Evolutionary conservation across 64 coral and sea anemone species (phyloP), one percentile per base, ranked within the genome.

Genomic region (Actinia equina): DNA sequence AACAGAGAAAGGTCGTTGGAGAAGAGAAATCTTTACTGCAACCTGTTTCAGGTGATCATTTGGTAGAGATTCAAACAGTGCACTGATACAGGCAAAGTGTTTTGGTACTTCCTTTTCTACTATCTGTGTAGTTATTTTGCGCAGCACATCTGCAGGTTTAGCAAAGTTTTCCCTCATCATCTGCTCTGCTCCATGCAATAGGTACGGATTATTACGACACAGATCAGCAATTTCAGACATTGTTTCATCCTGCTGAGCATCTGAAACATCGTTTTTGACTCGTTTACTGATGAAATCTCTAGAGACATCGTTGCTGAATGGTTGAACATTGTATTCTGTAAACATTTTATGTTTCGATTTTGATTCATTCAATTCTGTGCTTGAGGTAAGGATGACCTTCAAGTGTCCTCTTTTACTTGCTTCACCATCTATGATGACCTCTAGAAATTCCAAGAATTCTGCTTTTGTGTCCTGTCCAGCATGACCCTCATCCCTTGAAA

Each of bases 371-470:
- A 89, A 20, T 56, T 89, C 37, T 65, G 2, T 58, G 22, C 13
- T 63, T 15, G 88, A 89, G 20, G 88, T 89, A 13, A 89, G 30
- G 43, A 89, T 45, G 52, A 89, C 43, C 59, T 89, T 58, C 27
- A 89, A 15, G 51, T 41, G 26, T 43, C 49, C 80, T 17, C 22
- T 43, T n/a, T 44, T 54, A 37, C 77, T 82, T 46, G 41, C 45
- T 83, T 45, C 37, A 25, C 8, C 15, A 52, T 7, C 12, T 82
- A 18, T 61, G 80, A 43, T 12, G 30, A 23, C 52, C 3, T 59
- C 2, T 67, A 67, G 44, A 81, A 80, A 62, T 16, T 62, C 56
- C 17, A 56, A 83, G 82, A 89, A 20, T 45, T 71, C 45, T 37
- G 22, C 18, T 19, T 2, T 22, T 5, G 17, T n/a, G n/a, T 22